These are phyloP conservation scores for Laspeyria flexula DNA, from an alignment of 2,888 invertebrate genomes.

Conservation along the genomic window DNA sequence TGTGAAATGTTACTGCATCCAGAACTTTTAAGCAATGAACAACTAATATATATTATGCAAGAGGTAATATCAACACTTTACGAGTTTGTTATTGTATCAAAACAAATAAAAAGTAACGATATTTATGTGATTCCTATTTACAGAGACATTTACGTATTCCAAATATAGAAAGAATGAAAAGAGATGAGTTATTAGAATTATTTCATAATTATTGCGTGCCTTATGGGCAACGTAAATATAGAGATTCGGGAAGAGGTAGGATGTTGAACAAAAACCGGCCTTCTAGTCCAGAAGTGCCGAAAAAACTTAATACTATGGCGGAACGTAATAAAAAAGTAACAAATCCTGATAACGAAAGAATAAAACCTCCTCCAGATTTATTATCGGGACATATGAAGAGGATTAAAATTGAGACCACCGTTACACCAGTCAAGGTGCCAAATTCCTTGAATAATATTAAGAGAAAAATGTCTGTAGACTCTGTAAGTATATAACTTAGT, in stretches of 20 bases:
- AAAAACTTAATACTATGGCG: slow-evolving; percentile 44
- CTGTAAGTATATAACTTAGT: slow-evolving; percentile 69
- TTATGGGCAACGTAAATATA: slow-evolving; percentile 75
- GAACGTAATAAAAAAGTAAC: slow-evolving; percentile 43
- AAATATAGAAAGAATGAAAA: slow-evolving; percentile 60
- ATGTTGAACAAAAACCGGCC: slow-evolving; percentile 68
- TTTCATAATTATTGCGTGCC: slow-evolving; percentile 80
- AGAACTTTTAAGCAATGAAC: slow-evolving; percentile 74
- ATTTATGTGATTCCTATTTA: slow-evolving; percentile 37
- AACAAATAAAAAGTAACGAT: slow-evolving; percentile 11
- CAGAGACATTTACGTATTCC: slow-evolving; percentile 72
- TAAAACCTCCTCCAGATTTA: slow-evolving; percentile 73
- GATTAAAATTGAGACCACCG: slow-evolving; percentile 65
- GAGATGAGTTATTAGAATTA: slow-evolving; percentile 71
- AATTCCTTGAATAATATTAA: slow-evolving; percentile 53
- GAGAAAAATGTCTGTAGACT: slow-evolving; percentile 68
- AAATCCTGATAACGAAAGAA: slow-evolving; percentile 52
- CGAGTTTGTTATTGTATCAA: slow-evolving; percentile 11
- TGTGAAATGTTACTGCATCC: slow-evolving; percentile 79
- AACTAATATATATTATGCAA: slow-evolving; percentile 68
- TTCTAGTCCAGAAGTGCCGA: slow-evolving; percentile 54
- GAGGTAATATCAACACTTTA: slow-evolving; percentile 58
- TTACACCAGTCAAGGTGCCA: slow-evolving; percentile 13
- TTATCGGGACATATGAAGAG: slow-evolving; percentile 72
- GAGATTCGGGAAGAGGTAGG: slow-evolving; percentile 74